A percentile compares a stretch with the other conserved stretches of the same genome.
These are phyloP conservation scores for Xenentodon cancila DNA, from an alignment of 2,797 vertebrate genomes.

Conservation along the genomic window DNA sequence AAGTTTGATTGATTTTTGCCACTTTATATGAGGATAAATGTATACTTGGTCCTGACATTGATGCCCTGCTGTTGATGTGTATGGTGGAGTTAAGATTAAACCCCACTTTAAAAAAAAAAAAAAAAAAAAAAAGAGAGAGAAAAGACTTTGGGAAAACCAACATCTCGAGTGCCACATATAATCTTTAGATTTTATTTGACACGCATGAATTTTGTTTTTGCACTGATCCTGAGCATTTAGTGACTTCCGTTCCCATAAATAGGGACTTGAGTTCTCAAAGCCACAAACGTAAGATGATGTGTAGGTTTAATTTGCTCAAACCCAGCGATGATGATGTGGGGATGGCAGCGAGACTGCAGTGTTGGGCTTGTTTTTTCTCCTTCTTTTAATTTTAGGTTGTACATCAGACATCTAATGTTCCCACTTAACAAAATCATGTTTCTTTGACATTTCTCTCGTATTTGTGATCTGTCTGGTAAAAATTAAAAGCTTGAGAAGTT, in stretches of 20 bases:
- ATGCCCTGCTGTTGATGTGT: no score
- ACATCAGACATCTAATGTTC: neutral
- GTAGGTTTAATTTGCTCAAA: neutral
- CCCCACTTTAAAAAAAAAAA: neutral
- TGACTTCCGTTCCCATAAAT: conserved; percentile 1
- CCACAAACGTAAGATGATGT: neutral
- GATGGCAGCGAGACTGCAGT: neutral
- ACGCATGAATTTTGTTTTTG: neutral
- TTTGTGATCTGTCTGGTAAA: neutral
- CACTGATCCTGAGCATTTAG: neutral
- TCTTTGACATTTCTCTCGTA: neutral
- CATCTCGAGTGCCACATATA: conserved; percentile 59
- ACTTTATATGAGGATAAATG: neutral
- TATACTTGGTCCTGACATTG: no score
- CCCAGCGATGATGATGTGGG: neutral
- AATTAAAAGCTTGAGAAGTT: neutral
- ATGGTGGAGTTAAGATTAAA: neutral
- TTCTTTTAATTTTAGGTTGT: neutral
- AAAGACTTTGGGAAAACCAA: conserved; percentile 53
- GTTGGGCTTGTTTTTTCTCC: neutral
- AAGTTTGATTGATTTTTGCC: neutral
- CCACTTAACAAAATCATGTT: neutral
- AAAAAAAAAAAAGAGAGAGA: neutral
- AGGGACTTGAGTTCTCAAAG: neutral
- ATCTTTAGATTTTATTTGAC: conserved; percentile 53